Percentiles rank a stretch among this genome's conserved stretches.
These are phyloP conservation scores for Gadopsis bispinosus DNA, from an alignment of 2,797 vertebrate species.

Conservation along the genomic window DNA sequence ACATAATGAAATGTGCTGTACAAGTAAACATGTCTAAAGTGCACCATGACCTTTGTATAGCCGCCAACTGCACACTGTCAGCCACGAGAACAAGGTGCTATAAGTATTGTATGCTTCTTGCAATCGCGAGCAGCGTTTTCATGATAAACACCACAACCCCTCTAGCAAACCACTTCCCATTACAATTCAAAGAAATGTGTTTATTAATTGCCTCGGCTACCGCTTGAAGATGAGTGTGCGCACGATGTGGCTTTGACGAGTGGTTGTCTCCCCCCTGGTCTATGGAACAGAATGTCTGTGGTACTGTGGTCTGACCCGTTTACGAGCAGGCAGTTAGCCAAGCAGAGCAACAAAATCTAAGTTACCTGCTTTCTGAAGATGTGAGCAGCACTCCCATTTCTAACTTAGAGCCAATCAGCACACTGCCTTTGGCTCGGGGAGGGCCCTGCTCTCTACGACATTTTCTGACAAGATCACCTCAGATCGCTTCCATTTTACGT, in stretches of 20 bases:
- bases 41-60: background rate
- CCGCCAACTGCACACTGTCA: background rate
- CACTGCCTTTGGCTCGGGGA: constrained; percentile 22
- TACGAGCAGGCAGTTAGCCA: constrained; percentile 10
- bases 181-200: background rate
- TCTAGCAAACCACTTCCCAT: background rate
- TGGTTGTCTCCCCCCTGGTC: background rate
- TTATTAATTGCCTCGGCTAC: constrained; percentile 8
- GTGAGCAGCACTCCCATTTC: constrained; percentile 11
- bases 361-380: constrained; percentile 17
- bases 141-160: background rate
- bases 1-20: background rate
- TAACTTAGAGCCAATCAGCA: constrained; percentile 16
- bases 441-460: background rate
- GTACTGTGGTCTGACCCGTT: constrained; percentile 31
- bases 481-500: constrained; percentile 4
- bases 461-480: constrained; percentile 13
- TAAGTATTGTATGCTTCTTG: background rate
- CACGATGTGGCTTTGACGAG: background rate
- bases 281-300: background rate
- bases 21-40: background rate
- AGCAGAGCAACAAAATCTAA: constrained; percentile 25
- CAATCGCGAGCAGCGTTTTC: background rate
- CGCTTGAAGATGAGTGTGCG: background rate
- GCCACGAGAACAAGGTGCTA: background rate